A percentile compares a stretch with the other conserved stretches of the same genome.
phyloP scores from a whole-genome alignment of 2,113 vertebrate genomes.

The Chlorodrepanis virens region DNA sequence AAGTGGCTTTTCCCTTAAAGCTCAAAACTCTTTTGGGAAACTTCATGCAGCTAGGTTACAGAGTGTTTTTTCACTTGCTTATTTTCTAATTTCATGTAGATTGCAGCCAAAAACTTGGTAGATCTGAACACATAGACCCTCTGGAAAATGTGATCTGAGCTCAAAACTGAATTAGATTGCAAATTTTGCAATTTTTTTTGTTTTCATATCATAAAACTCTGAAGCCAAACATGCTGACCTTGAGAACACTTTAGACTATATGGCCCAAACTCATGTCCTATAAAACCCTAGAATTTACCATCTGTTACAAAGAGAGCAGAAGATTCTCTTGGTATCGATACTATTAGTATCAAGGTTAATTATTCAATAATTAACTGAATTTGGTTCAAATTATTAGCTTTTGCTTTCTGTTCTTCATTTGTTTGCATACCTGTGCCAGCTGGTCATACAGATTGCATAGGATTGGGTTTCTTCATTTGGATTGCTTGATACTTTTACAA shows the following conservation, averaged over 20 bases:
- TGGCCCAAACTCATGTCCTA: neutral
- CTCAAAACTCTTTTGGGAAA: neutral
- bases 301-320: neutral
- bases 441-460: neutral
- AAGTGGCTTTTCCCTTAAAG: neutral
- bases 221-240: neutral
- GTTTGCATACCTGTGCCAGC: neutral
- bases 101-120: neutral
- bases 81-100: neutral
- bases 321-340: neutral
- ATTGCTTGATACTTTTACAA: neutral
- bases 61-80: neutral
- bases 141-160: neutral
- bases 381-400: neutral
- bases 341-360: neutral
- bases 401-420: neutral
- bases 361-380: neutral
- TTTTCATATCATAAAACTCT: neutral
- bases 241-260: neutral
- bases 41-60: neutral
- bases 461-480: neutral
- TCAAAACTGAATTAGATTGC: neutral
- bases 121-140: neutral
- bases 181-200: neutral
- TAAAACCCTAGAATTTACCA: neutral